Evolutionary conservation across 2,113 vertebrate genomes (phyloP).

Genomic region (Alligator mississippiensis): DNA sequence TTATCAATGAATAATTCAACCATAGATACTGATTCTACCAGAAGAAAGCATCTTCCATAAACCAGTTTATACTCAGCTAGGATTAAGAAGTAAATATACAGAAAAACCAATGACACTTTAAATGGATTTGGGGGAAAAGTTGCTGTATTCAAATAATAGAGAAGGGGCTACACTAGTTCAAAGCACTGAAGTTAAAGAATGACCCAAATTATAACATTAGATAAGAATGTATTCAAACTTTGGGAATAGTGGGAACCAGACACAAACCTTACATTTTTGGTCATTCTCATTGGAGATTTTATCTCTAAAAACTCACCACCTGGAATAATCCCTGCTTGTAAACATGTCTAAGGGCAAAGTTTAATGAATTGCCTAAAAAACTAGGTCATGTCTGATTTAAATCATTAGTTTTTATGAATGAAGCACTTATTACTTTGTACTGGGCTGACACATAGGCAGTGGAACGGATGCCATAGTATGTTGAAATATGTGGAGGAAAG

Average conservation of each 20-base stretch:
- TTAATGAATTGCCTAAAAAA: neutral
- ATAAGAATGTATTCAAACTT: neutral
- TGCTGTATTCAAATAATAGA: neutral
- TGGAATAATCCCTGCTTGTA: neutral
- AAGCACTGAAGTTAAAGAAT: neutral
- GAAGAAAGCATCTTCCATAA: neutral
- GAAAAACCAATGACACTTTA: neutral
- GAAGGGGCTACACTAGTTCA: neutral
- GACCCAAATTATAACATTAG: neutral
- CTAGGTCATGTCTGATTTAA: neutral
- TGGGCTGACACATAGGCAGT: neutral
- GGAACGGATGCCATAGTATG: neutral
- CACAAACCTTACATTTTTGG: neutral
- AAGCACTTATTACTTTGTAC: neutral
- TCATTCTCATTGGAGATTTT: neutral
- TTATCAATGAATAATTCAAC: slow-evolving; percentile 9
- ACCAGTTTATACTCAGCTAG: neutral
- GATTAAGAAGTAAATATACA: neutral
- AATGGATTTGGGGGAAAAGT: neutral
- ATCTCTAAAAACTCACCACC: neutral
- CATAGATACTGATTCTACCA: neutral
- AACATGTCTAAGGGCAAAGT: neutral
- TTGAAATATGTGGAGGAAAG: neutral
- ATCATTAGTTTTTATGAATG: neutral
- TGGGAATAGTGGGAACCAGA: neutral